phyloP scores from a whole-genome alignment of 1,140 invertebrate genomes.

The Brachionus angularis region DNA sequence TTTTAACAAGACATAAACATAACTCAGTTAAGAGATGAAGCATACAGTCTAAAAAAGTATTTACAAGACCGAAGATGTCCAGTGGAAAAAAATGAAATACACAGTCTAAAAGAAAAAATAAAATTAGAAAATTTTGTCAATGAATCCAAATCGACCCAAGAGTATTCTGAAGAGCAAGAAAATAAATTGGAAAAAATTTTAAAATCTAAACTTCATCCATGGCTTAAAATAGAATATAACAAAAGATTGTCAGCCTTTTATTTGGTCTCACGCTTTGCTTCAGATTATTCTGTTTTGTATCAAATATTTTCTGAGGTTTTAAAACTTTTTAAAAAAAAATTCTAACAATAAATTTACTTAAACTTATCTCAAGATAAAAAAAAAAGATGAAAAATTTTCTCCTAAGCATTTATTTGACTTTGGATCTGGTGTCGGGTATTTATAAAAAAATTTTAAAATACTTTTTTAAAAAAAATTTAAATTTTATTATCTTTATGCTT shows the following conservation, averaged over 20 bases:
- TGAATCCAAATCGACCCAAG: too few species aligned
- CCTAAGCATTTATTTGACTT: slow-evolving; percentile 28
- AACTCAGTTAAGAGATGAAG: not conserved
- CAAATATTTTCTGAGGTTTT: slow-evolving; percentile 37
- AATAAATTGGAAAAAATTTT: slow-evolving; percentile 25
- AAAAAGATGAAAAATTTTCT: slow-evolving; percentile 12
- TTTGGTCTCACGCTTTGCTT: slow-evolving; percentile 13
- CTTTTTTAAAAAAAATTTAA: not conserved
- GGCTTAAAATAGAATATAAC: slow-evolving; percentile 25
- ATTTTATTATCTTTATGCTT: too few species aligned
- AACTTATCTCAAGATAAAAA: slow-evolving; percentile 18
- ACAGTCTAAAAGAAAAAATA: not conserved
- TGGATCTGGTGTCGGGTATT: slow-evolving; percentile 32
- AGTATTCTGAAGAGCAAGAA: not conserved
- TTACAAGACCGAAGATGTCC: not conserved
- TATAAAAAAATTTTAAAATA: not conserved
- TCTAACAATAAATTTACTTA: slow-evolving; percentile 1
- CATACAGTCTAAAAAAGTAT: not conserved
- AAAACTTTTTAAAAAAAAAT: not conserved
- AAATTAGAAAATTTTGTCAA: not conserved
- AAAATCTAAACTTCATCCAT: slow-evolving; percentile 20
- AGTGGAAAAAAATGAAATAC: slow-evolving; percentile 20
- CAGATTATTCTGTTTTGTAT: slow-evolving; percentile 31
- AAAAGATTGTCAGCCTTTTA: not conserved
- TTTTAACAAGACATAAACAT: slow-evolving; percentile 3